A percentile compares a stretch with the other conserved stretches of the same genome.
These are phyloP conservation scores for Eumacrocentrus americanus DNA, from an alignment of 2,888 invertebrate genomes.

Conservation along the genomic window DNA sequence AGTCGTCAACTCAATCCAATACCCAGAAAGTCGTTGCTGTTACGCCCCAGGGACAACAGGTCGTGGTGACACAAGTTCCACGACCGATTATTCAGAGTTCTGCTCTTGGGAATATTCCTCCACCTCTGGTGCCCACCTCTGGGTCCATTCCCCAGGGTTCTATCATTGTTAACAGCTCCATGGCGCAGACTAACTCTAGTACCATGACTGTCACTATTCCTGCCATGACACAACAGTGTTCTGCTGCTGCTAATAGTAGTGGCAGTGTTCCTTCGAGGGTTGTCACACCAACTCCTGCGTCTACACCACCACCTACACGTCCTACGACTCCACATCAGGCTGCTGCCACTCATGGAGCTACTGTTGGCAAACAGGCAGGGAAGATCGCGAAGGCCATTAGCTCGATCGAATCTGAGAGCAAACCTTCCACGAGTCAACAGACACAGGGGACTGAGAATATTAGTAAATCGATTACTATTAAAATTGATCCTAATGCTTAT, in stretches of 20 bases:
- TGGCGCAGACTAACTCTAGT: constrained; percentile 49
- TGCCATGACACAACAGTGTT: constrained; percentile 52
- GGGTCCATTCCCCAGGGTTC: constrained; percentile 55
- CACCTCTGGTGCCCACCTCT: constrained; percentile 59
- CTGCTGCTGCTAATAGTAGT: no score
- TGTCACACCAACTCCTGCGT: constrained; percentile 56
- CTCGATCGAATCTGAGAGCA: constrained; percentile 49
- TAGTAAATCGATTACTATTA: constrained; percentile 59
- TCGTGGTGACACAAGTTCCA: constrained; percentile 69
- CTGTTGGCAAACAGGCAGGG: constrained; percentile 29
- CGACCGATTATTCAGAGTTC: constrained; percentile 65
- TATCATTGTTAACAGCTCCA: constrained; percentile 55
- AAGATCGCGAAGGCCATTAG: constrained; percentile 51
- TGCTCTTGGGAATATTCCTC: constrained; percentile 62
- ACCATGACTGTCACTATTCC: constrained; percentile 56
- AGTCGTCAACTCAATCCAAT: constrained; percentile 58
- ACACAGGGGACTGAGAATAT: constrained; percentile 38
- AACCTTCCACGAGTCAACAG: constrained; percentile 43
- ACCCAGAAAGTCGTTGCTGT: constrained; percentile 68
- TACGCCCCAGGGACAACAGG: constrained; percentile 72
- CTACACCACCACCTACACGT: constrained; percentile 57
- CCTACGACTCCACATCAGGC: constrained; percentile 64
- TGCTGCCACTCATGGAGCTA: constrained; percentile 58
- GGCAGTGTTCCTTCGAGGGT: constrained; percentile 56
- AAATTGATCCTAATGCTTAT: constrained; percentile 58